Evolutionary conservation across 2,888 invertebrate species (phyloP), one percentile per base, ranked within the genome.

Genomic region (Lysandra bellargus): DNA sequence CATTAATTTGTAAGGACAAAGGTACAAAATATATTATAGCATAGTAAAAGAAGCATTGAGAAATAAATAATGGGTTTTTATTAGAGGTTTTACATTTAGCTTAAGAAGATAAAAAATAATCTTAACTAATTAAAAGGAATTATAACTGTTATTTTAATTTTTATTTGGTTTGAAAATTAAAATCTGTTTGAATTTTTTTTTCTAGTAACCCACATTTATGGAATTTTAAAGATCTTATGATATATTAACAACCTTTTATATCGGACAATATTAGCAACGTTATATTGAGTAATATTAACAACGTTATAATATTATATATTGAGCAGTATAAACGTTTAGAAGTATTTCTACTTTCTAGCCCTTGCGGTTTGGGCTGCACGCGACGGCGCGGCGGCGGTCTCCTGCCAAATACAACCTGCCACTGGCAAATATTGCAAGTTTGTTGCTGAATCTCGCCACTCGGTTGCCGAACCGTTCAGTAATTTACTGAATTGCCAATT

Each of bases 281-380:
- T 23, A 23, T 23, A 64, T 12, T 30, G 64, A 64, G 30, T 12
- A 30, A 64, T 64, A 30, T 64, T 30, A 64, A 30, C 64, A 44
- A 44, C 44, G 44, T 44, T 9, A 40, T 37, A 37, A 44, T 44
- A 44, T 44, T 1, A 44, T 12, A 12, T 30, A 64, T 12, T 23
- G 61, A 69, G 69, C 33, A 33, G 37, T 69, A 33, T 69, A 23
- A 37, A 33, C 33, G 17, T 69, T 64, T 17, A 17, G 33, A 37
- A 69, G 37, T 69, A 69, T 17, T 69, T 69, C 2, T 37, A 69
- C 37, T 17, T 69, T 69, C 2, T 37, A 69, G 69, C 69, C 79
- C 76, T 79, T 82, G 82, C 79, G 82, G 82, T 82, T 80, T 78
- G 33, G 76, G 76, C 81, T 82, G 82, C 78, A 80, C 80, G 80